These are phyloP conservation scores for Anastrepha obliqua DNA, from an alignment of 1,140 invertebrate species.

Conservation along the genomic window DNA sequence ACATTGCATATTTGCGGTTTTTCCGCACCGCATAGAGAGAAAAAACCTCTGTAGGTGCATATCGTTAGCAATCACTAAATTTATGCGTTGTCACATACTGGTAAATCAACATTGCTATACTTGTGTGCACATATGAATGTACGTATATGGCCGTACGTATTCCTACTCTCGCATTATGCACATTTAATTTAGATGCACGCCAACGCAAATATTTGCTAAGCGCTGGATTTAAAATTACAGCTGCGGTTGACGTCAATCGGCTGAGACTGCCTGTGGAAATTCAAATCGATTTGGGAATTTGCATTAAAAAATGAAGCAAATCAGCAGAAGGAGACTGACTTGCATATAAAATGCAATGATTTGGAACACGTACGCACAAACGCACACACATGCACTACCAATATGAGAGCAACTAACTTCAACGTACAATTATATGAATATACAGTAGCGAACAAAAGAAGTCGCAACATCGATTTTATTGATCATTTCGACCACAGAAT, in stretches of 20 bases:
- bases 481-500: no score
- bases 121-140: background rate
- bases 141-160: background rate
- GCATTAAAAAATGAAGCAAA: conserved; percentile 16
- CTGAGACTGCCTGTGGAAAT: background rate
- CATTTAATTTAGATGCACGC: conserved; percentile 40
- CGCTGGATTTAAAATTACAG: conserved; percentile 35
- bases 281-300: conserved; percentile 45
- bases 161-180: background rate
- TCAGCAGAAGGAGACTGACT: conserved; percentile 3
- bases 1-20: background rate
- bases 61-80: conserved; percentile 43
- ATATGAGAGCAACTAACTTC: background rate
- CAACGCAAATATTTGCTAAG: conserved; percentile 44
- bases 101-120: conserved; percentile 23
- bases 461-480: no score
- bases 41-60: background rate
- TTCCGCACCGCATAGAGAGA: background rate
- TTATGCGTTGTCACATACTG: conserved; percentile 22
- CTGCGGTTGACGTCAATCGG: background rate
- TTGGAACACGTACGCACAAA: background rate
- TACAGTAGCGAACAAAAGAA: no score
- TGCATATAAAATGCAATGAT: conserved; percentile 4
- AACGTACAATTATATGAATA: background rate
- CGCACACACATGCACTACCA: background rate